phyloP scores from a whole-genome alignment of 2,797 vertebrate genomes.

The Hydrophis major region DNA sequence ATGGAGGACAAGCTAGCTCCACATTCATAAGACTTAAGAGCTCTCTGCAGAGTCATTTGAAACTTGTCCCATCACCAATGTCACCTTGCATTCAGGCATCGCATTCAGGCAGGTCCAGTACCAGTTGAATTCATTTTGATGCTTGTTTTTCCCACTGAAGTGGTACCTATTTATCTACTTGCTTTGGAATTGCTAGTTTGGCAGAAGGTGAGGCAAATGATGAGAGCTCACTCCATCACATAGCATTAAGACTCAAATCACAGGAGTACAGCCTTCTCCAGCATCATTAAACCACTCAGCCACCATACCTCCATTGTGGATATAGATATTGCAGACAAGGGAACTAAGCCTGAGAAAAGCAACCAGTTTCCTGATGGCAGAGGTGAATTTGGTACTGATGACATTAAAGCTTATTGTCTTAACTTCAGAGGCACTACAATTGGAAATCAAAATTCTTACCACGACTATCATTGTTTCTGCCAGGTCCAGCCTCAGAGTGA shows the following conservation, averaged over 20 bases:
- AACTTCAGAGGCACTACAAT: neutral
- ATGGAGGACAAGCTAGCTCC: neutral
- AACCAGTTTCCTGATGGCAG: neutral
- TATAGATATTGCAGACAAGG: neutral
- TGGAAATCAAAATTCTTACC: neutral
- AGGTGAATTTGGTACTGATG: neutral
- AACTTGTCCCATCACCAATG: neutral
- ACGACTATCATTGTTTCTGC: conserved; percentile 1
- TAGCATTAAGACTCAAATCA: neutral
- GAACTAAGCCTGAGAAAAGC: neutral
- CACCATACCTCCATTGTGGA: neutral
- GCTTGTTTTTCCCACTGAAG: neutral
- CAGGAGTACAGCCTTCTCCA: neutral
- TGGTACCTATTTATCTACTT: neutral
- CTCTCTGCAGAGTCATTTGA: neutral
- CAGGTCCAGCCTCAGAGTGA: conserved; percentile 4
- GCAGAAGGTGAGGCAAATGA: neutral
- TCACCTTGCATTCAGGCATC: neutral
- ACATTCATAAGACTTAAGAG: neutral
- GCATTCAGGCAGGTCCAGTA: neutral
- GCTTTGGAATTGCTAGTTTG: neutral
- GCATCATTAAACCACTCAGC: neutral
- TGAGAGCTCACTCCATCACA: neutral
- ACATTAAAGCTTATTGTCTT: neutral
- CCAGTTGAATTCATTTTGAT: neutral